Conservation (phyloP, 2,888 invertebrate genomes). For the Drepanosiphum platanoidis region DNA sequence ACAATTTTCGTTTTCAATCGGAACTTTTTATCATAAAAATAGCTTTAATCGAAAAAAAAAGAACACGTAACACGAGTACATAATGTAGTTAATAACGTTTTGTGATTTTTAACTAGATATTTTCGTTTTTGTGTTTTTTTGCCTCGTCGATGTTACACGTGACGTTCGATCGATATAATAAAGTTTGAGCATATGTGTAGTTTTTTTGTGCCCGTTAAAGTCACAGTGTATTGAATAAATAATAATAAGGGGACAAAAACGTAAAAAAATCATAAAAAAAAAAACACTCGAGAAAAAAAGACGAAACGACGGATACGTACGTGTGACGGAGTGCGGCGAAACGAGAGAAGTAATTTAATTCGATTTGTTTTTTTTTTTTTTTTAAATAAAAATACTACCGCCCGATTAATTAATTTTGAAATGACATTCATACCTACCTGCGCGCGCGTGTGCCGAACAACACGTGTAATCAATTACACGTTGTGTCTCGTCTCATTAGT, state of each 20-base stretch:
- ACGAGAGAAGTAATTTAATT: too few relatives aligned
- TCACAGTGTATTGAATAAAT: not conserved
- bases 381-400: not conserved
- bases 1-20: too few relatives aligned
- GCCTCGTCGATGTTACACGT: not conserved
- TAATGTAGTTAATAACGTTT: not conserved
- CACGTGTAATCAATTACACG: not conserved
- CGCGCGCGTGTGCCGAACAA: not conserved
- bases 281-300: not conserved
- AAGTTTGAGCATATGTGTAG: too few relatives aligned
- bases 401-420: not conserved
- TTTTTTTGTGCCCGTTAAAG: not conserved
- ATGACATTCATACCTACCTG: not conserved
- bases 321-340: not conserved
- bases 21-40: too few relatives aligned
- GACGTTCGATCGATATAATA: slow-evolving; percentile 8
- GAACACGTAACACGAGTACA: not conserved
- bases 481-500: not conserved
- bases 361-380: too few relatives aligned
- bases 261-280: not conserved
- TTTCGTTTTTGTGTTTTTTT: not conserved
- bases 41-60: too few relatives aligned
- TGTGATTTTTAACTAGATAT: not conserved
- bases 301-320: too few relatives aligned
- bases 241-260: not conserved